These are phyloP conservation scores for Colossoma macropomum DNA, from an alignment of 2,113 vertebrate species.

Conservation along the genomic window DNA sequence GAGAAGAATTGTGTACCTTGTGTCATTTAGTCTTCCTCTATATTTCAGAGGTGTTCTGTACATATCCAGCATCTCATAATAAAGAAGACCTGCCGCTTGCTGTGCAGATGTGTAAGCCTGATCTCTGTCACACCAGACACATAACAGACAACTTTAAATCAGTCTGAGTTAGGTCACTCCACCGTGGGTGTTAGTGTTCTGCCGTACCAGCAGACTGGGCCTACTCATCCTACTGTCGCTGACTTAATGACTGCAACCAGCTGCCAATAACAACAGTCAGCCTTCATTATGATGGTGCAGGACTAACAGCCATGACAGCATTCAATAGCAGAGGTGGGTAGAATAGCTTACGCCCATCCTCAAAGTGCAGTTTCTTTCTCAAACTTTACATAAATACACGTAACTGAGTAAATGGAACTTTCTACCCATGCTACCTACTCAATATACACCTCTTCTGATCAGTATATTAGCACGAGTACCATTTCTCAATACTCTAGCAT, in stretches of 20 bases:
- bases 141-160: not conserved
- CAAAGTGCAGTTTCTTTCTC: not conserved
- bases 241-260: conserved; percentile 35
- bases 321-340: not conserved
- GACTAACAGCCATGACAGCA: not conserved
- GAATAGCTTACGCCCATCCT: not conserved
- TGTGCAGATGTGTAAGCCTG: not conserved
- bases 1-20: not conserved
- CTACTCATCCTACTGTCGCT: conserved; percentile 37
- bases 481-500: not conserved
- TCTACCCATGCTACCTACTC: not conserved
- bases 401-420: too few relatives aligned
- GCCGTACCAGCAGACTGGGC: conserved; percentile 11
- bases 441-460: not conserved
- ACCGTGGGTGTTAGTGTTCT: conserved; percentile 32
- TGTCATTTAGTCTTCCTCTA: too few relatives aligned
- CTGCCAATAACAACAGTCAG: conserved; percentile 48
- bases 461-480: not conserved
- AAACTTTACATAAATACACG: not conserved
- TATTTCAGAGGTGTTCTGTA: not conserved
- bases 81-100: not conserved
- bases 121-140: not conserved
- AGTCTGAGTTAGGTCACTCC: conserved; percentile 25
- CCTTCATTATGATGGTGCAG: not conserved
- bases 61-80: not conserved